Base-by-base conservation (phyloP, 2,797 vertebrate genomes). In the Synanceia verrucosa region DNA sequence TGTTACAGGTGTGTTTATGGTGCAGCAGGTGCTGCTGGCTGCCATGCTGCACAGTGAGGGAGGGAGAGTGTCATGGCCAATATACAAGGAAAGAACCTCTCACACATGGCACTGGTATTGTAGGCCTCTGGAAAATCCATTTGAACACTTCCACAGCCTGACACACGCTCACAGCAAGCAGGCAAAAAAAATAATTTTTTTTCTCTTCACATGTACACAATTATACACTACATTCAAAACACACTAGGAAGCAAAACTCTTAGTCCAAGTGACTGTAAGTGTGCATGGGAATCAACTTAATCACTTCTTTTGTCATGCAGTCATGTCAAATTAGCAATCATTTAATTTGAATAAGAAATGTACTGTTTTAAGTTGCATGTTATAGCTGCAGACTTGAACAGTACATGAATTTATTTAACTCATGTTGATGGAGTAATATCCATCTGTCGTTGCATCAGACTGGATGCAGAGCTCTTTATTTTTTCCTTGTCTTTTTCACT, bases 91-190 rank as follows among this genome's bases (percentile, higher is more conserved):
- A 83, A 88, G 75, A 84, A 77, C 81, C 73, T 81, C 80, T 84
- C 82, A 88, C 89, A 92, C 85, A 90, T 91, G 89, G 88, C 71
- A 79, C 66, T 65, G 60, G 71, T 77, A 72, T 68, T 62, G 76
- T 43, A 52, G 73, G 58, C 69, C 86, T 82, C 87, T 91, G 90
- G 91, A 91, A 92, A 92, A 92, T 82, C 82, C 83, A 88, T 90
- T 89, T 70, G 71, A 73, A 77, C 70, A 44, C 75, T 76, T 58
- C 13, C 72, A n/a, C 58, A 69, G 68, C 58, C 69, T n/a, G 61
- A 86, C 80, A 79, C 82, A 83, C 68, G 28, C 70, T 70, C 80
- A 67, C 76, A 73, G 68, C 36, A 43, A 78, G 72, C 59, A 82
- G 44, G 68, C 34, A n/a, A n/a, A 18, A 19, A 21, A 5, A 21